Base-by-base conservation (phyloP, 2,888 invertebrate species). In the Drosophila niveifrons region DNA sequence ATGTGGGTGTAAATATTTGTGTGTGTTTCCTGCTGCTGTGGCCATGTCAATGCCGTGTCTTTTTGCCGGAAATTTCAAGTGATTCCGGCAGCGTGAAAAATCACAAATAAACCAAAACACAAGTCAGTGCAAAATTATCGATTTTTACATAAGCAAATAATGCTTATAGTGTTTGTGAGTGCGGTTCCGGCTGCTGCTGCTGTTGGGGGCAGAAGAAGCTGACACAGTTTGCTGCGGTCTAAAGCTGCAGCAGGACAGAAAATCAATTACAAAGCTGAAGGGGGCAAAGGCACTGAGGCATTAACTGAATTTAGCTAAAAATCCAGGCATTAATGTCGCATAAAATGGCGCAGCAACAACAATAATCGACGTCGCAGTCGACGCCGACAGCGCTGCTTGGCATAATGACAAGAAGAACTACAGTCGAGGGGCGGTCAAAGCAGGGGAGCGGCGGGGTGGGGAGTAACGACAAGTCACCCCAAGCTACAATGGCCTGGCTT, bases 21-120 rank as follows among this genome's bases (percentile, higher is more conserved):
- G 53, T 71, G 17, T 15, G 34, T 67, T 39, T 43, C 34, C 8
- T 17, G 18, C 44, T 55, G 29, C 46, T 50, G 11, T 41, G 41
- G 13, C 41, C 34, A 39, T 52, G 8, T 13, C 43, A 11, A 39
- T 31, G 7, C 7, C 34, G 13, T 23, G 53, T 57, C 36, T 72
- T 67, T 47, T 67, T 76, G 69, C 78, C 87, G 87, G 87, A 85
- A 66, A 82, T 84, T 77, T 87, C 85, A 86, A 85, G 82, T 88
- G 75, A 75, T 80, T 85, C 80, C 82, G 59, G 72, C 13, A 50
- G 66, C 9, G 34, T 23, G 48, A 57, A 61, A 59, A 57, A 41
- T 39, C 47, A 44, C 70, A 47, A 15, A 52, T 66, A 71, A 74
- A 74, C 55, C 72, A 78, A 84, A 75, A 84, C 75, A 87, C 73